Percentiles rank a stretch among this genome's conserved stretches.
phyloP scores from a whole-genome alignment of 2,888 invertebrate genomes.

The Drosophila peninsularis region DNA sequence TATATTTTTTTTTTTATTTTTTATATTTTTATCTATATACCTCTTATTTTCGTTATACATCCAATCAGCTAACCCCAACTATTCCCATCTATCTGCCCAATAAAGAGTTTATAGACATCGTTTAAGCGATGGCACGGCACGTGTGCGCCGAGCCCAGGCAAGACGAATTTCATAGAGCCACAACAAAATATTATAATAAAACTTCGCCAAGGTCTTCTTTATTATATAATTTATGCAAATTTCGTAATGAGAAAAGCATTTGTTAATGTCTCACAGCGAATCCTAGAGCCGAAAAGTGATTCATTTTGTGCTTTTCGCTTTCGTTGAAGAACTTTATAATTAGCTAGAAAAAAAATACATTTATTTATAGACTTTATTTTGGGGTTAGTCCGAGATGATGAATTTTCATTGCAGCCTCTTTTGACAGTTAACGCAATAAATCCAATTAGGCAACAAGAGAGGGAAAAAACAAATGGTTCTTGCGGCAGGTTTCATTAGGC shows the following conservation, averaged over 20 bases:
- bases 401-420: slow-evolving; percentile 64
- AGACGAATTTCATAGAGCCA: not conserved
- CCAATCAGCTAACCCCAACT: not conserved
- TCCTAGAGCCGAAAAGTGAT: slow-evolving; percentile 31
- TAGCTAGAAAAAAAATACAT: slow-evolving; percentile 24
- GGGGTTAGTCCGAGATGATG: slow-evolving; percentile 56
- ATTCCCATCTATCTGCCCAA: too few relatives aligned
- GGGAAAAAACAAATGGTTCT: slow-evolving; percentile 19
- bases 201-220: slow-evolving; percentile 39
- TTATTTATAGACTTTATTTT: slow-evolving; percentile 37
- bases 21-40: not conserved
- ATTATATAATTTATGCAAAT: slow-evolving; percentile 31
- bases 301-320: slow-evolving; percentile 53
- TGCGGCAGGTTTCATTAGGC: slow-evolving; percentile 67
- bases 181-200: not conserved
- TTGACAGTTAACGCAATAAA: slow-evolving; percentile 76
- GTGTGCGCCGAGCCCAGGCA: slow-evolving; percentile 2
- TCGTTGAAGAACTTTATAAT: slow-evolving; percentile 28
- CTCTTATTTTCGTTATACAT: not conserved
- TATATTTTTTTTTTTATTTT: too few relatives aligned
- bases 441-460: slow-evolving; percentile 54
- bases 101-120: not conserved
- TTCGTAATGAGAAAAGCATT: slow-evolving; percentile 19
- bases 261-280: slow-evolving; percentile 18
- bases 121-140: slow-evolving; percentile 1